Evolutionary conservation across 1,140 invertebrate species (phyloP), one percentile per base, ranked within the genome.

Genomic region (Bombus sibiricus): DNA sequence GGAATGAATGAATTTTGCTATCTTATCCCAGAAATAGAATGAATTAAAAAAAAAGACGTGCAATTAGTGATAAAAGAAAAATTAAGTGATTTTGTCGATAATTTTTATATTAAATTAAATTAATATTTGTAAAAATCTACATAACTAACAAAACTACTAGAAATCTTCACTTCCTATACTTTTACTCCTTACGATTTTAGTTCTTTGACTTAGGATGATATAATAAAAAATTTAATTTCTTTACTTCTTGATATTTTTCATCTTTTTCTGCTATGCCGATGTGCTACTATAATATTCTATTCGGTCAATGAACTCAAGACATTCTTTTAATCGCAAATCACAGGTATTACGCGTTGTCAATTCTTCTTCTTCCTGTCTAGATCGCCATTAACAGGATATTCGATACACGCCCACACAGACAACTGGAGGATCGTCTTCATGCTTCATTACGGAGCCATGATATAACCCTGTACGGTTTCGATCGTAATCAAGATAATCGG

Each of bases 311-410:
- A 90, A 57, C 80, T 74, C 62, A 76, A 57, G 4, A n/a, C 32
- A 37, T 59, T 53, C 41, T 34, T 13, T 37, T 22, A 53, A 47
- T 69, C 78, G 62, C 85, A 89, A 89, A 89, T 89, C 86, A 85
- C 28, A 39, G 69, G 57, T 73, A 88, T 88, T 85, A 84, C 72
- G 34, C 32, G 73, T 47, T 82, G 74, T 82, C 86, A 74, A 88
- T 89, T 77, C 77, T 88, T 68, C 72, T 69, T 73, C 57, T 39
- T 77, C 59, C 75, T 41, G 39, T 28, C 43, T 32, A 62, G 59
- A 77, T 88, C 43, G 37, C 83, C 83, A 89, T 89, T 89, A 89
- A 57, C 69, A 39, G 53, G 86, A 86, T 86, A 89, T 75, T 88
- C 76, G 86, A 89, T 88, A 88, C 43, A 72, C 66, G 59, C 47